Evolutionary conservation across 2,888 invertebrate species (phyloP).

Genomic region (Melipona bicolor): DNA sequence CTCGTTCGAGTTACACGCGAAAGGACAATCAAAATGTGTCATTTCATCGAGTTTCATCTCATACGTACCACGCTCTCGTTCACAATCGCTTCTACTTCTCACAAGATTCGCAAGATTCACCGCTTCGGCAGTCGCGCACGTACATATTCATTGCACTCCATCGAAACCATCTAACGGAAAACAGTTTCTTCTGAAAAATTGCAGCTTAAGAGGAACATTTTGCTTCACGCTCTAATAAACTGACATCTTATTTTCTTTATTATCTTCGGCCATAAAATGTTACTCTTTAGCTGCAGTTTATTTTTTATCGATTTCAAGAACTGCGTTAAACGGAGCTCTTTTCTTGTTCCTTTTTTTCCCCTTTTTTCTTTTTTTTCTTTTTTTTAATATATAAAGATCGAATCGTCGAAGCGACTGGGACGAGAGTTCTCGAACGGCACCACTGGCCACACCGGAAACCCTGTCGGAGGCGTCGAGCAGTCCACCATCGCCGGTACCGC

Average conservation of each 20-base stretch:
- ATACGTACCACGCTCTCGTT: slow-evolving; percentile 58
- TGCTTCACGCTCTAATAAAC: background rate
- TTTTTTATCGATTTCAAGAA: background rate
- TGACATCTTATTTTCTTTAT: background rate
- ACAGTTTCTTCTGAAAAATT: background rate
- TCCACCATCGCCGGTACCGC: slow-evolving; percentile 88
- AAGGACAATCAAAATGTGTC: slow-evolving; percentile 1
- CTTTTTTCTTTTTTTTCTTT: background rate
- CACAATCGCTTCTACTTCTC: slow-evolving; percentile 64
- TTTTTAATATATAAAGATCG: slow-evolving; percentile 45
- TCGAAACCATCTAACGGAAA: slow-evolving; percentile 5
- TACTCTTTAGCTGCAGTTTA: slow-evolving; percentile 11
- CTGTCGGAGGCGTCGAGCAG: slow-evolving; percentile 92
- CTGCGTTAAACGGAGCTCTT: background rate
- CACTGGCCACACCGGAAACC: slow-evolving; percentile 93
- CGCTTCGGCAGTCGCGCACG: slow-evolving; percentile 57
- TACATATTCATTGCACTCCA: slow-evolving; percentile 51
- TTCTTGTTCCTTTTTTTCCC: background rate
- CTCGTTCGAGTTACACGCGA: background rate
- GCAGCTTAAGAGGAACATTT: slow-evolving; percentile 17
- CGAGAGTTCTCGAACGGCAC: slow-evolving; percentile 86
- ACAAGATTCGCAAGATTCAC: slow-evolving; percentile 57
- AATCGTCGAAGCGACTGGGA: slow-evolving; percentile 76
- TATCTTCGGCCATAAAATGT: background rate
- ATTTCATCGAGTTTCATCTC: slow-evolving; percentile 9